Base-by-base conservation (phyloP, 2,797 vertebrate species). In the Spea hammondii region DNA sequence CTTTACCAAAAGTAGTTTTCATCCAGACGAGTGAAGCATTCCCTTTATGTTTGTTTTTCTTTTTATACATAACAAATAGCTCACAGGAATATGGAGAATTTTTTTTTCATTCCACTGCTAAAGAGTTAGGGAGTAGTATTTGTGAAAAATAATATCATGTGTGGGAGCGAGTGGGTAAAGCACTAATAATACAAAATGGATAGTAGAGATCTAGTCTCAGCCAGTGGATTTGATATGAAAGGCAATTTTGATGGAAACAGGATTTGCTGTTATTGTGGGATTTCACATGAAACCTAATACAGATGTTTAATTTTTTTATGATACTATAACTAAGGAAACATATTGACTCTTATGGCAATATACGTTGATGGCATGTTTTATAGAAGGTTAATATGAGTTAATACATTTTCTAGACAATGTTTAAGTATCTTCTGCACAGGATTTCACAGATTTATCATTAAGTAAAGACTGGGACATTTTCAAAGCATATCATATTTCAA, bases 1-100 rank as follows among this genome's bases (percentile, higher is more conserved):
- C 60, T n/a, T 45, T 65, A 54, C 60, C 72, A 74, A 62, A 65
- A 53, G 45, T 65, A 74, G 14, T 65, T 74, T 74, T 65, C 49
- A 74, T 74, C 73, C 48, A 66, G 73, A 14, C 53, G 50, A 75
- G 32, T 65, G n/a, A 44, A 46, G 8, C 45, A 45, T 5, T 65
- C 5, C 14, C 47, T 64, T 66, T 45, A 45, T 46, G 62, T 53
- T n/a, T 75, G 48, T 66, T 46, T 75, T 66, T 50, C 17, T 17
- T 6, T 65, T 75, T 53, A 65, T 8, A 65, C n/a, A 65, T 54
- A 74, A 14, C 7, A 44, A 53, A 65, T 74, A 65, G 64, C 45
- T 60, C 14, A 32, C 8, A 7, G 72, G 5, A 62, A 32, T 62
- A 62, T 6, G n/a, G 9, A 62, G 59, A 9, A 1, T 14, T 32